Evolutionary conservation across 2,113 vertebrate species (phyloP).

Genomic region (Semicossyphus pulcher): DNA sequence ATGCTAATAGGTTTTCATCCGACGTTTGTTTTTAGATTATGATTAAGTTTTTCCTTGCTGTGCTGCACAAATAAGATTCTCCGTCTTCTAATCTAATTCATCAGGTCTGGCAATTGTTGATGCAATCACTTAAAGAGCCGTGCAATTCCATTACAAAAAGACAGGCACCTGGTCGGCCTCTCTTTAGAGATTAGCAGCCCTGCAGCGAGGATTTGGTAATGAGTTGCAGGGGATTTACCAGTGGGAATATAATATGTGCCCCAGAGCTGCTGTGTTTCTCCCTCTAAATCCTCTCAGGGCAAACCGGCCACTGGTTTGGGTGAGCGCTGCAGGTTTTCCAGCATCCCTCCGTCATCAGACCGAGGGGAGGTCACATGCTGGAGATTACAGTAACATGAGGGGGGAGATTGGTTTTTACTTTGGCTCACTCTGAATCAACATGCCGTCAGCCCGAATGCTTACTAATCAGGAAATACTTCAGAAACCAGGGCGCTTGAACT

Average conservation of each 20-base stretch:
- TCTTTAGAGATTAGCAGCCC: constrained; percentile 66
- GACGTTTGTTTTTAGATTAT: neutral
- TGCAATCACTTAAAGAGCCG: constrained; percentile 65
- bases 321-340: constrained; percentile 62
- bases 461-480: constrained; percentile 57
- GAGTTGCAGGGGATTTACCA: constrained; percentile 76
- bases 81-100: constrained; percentile 58
- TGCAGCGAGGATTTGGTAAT: constrained; percentile 73
- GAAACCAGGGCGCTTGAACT: neutral
- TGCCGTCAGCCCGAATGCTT: constrained; percentile 49
- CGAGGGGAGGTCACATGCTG: constrained; percentile 71
- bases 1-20: neutral
- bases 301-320: constrained; percentile 53
- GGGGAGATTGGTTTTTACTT: constrained; percentile 69
- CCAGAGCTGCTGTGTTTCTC: constrained; percentile 64
- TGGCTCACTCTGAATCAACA: constrained; percentile 56
- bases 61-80: constrained; percentile 20
- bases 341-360: constrained; percentile 49
- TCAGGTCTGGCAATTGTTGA: constrained; percentile 52
- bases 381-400: constrained; percentile 77
- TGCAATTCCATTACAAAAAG: constrained; percentile 73
- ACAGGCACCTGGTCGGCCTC: constrained; percentile 69
- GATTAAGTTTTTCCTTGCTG: constrained; percentile 7
- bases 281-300: constrained; percentile 73
- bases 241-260: constrained; percentile 70